phyloP scores from a whole-genome alignment of 2,113 vertebrate genomes.

The Rostratula benghalensis region DNA sequence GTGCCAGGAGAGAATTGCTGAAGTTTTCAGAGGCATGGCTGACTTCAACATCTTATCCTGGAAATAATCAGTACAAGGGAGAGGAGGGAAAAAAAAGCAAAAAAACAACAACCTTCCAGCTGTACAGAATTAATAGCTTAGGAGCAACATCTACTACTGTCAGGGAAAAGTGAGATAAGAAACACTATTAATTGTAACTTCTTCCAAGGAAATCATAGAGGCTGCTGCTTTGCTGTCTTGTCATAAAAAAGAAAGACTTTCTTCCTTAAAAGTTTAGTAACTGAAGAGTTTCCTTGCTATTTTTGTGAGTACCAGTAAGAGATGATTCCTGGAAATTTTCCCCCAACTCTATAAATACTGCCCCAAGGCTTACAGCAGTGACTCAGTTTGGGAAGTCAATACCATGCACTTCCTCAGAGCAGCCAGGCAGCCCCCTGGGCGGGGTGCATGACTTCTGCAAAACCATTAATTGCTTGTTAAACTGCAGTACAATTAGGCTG shows the following conservation, averaged over 20 bases:
- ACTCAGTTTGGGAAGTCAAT: conserved; percentile 80
- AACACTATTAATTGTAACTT: conserved; percentile 24
- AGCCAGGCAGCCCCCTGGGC: conserved; percentile 39
- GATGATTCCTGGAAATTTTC: conserved; percentile 83
- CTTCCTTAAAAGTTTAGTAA: conserved; percentile 67
- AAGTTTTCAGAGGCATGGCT: background rate
- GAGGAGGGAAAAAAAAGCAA: background rate
- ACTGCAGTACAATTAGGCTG: background rate
- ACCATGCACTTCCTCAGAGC: conserved; percentile 71
- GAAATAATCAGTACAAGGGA: conserved; percentile 2
- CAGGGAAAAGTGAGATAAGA: conserved; percentile 8
- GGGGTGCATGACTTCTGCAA: conserved; percentile 76
- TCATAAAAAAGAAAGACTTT: conserved; percentile 41
- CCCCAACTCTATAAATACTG: conserved; percentile 74
- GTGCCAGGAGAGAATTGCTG: background rate
- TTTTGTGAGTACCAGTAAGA: conserved; percentile 75
- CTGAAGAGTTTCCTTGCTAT: conserved; percentile 71
- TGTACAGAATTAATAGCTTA: background rate
- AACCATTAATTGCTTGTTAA: conserved; percentile 38
- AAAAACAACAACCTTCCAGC: background rate
- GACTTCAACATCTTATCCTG: background rate
- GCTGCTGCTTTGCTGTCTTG: conserved; percentile 33
- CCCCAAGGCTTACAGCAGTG: conserved; percentile 62
- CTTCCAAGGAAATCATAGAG: conserved; percentile 1
- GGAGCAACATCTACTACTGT: background rate